Evolutionary conservation across 2,113 vertebrate species (phyloP).

Genomic region (Caranx ignobilis): DNA sequence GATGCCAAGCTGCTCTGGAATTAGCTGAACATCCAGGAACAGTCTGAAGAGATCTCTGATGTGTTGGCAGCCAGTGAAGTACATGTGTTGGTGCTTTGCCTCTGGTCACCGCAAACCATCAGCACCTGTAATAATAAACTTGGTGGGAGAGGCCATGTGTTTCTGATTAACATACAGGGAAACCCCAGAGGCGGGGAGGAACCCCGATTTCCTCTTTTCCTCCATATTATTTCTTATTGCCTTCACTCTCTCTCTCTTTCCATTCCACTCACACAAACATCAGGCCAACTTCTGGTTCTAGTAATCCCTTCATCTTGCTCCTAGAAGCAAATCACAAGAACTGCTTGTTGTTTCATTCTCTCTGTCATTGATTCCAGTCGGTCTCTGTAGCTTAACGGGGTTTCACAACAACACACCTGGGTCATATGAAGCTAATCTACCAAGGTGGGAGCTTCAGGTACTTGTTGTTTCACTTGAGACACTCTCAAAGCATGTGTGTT

Average conservation of each 20-base stretch:
- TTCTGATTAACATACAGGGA: slow-evolving; percentile 71
- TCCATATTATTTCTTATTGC: slow-evolving; percentile 30
- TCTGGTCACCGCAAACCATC: slow-evolving; percentile 72
- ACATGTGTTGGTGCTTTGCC: slow-evolving; percentile 26
- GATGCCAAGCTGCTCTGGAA: slow-evolving; percentile 3
- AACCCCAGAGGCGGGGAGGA: slow-evolving; percentile 40
- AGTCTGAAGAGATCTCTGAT: slow-evolving; percentile 11
- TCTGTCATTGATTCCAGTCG: neutral
- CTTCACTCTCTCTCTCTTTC: slow-evolving; percentile 3
- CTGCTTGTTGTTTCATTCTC: too few species aligned
- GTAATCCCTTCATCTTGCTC: neutral
- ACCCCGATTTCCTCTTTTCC: slow-evolving; percentile 43
- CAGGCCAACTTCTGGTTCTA: slow-evolving; percentile 46
- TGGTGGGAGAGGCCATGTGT: slow-evolving; percentile 49
- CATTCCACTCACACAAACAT: neutral
- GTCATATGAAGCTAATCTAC: slow-evolving; percentile 25
- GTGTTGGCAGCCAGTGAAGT: slow-evolving; percentile 41
- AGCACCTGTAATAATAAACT: slow-evolving; percentile 82
- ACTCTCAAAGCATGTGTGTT: slow-evolving; percentile 57
- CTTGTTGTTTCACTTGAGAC: slow-evolving; percentile 57
- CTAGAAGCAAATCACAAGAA: slow-evolving; percentile 3
- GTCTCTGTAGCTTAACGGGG: neutral
- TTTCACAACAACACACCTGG: neutral
- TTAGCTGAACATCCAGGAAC: slow-evolving; percentile 2
- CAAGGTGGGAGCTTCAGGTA: slow-evolving; percentile 31